Evolutionary conservation across 2,888 invertebrate species (phyloP).

Genomic region (Hirtodrosophila cameraria): DNA sequence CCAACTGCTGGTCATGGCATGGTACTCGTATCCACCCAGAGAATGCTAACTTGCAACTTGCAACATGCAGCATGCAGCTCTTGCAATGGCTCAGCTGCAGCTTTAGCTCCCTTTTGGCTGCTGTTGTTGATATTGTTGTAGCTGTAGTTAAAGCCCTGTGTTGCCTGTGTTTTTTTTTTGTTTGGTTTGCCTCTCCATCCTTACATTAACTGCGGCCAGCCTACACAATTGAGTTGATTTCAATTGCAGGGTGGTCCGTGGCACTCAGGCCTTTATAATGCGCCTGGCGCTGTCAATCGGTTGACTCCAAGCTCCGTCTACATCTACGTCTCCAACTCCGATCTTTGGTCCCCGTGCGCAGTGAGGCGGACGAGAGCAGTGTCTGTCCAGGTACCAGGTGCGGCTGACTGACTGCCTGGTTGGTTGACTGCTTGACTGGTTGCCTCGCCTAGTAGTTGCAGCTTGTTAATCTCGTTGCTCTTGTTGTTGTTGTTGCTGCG

Average conservation of each 20-base stretch:
- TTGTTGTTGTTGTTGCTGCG: slow-evolving; percentile 47
- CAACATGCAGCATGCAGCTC: slow-evolving; percentile 1
- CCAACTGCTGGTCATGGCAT: slow-evolving; percentile 38
- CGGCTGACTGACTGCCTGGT: slow-evolving; percentile 48
- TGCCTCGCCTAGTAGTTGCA: slow-evolving; percentile 68
- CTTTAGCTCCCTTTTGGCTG: slow-evolving; percentile 45
- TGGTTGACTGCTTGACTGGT: slow-evolving; percentile 56
- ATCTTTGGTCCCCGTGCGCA: slow-evolving; percentile 47
- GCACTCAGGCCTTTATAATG: slow-evolving; percentile 69
- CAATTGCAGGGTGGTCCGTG: slow-evolving; percentile 74
- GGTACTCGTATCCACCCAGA: slow-evolving; percentile 33
- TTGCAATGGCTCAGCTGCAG: slow-evolving; percentile 15
- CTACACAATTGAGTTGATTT: slow-evolving; percentile 76
- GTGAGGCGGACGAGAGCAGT: slow-evolving; percentile 51
- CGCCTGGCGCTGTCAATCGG: slow-evolving; percentile 75
- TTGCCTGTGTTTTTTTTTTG: neutral
- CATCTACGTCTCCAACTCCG: slow-evolving; percentile 12
- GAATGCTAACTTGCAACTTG: slow-evolving; percentile 24
- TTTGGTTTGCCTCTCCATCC: slow-evolving; percentile 14
- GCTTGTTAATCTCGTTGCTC: slow-evolving; percentile 66
- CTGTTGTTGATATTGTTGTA: no score
- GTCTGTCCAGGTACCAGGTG: slow-evolving; percentile 53
- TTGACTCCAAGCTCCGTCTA: neutral
- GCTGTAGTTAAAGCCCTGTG: slow-evolving; percentile 1
- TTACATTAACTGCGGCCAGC: slow-evolving; percentile 22